Evolutionary conservation across 2,888 invertebrate genomes (phyloP).

Genomic region (Euspilapteryx auroguttella): DNA sequence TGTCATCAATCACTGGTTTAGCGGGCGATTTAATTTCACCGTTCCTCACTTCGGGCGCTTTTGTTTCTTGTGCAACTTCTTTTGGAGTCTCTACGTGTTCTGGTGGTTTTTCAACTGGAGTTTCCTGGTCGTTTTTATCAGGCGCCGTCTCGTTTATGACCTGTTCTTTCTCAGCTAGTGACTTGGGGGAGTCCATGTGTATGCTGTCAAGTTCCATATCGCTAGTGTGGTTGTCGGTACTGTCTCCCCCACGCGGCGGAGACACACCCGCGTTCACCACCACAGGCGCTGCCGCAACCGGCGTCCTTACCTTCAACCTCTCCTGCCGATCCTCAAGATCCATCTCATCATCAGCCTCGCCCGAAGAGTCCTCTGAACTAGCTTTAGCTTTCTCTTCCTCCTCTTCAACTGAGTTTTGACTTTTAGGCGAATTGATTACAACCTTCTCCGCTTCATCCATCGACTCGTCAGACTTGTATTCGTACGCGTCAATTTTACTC

Average conservation of each 20-base stretch:
- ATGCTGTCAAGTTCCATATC: constrained; percentile 54
- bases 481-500: constrained; percentile 14
- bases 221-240: constrained; percentile 50
- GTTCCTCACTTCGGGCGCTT: constrained; percentile 21
- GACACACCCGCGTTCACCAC: constrained; percentile 34
- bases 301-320: constrained; percentile 24
- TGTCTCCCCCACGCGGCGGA: no score
- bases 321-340: constrained; percentile 64
- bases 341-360: constrained; percentile 70
- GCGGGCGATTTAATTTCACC: constrained; percentile 28
- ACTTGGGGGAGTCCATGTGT: constrained; percentile 50
- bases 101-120: constrained; percentile 12
- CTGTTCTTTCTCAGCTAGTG: constrained; percentile 37
- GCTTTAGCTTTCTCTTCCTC: constrained; percentile 15
- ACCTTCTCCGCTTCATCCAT: constrained; percentile 19
- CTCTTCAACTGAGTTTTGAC: constrained; percentile 9
- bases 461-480: constrained; percentile 30
- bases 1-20: constrained; percentile 31
- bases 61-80: constrained; percentile 16
- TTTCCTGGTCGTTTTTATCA: constrained; percentile 20
- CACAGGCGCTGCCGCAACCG: constrained; percentile 33
- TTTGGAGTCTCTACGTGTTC: constrained; percentile 15
- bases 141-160: constrained; percentile 28
- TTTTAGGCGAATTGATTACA: no score
- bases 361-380: constrained; percentile 64